Evolutionary conservation across 2,797 vertebrate species (phyloP), one percentile per base, ranked within the genome.

Genomic region (Notoglanidium macrostoma): DNA sequence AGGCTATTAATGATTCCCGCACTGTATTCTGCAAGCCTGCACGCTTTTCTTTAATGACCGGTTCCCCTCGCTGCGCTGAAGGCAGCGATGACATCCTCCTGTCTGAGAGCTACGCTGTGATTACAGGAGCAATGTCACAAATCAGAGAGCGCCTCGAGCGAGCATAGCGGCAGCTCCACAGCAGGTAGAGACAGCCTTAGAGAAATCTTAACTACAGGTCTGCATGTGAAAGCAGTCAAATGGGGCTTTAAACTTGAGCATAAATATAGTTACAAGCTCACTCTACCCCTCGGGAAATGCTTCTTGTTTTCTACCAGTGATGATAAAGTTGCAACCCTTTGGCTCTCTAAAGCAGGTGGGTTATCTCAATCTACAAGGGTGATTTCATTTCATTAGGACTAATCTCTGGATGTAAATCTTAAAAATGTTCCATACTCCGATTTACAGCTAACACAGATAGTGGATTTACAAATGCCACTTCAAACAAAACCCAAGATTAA

Each of bases 1-100:
- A 86, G 85, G 83, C 88, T 85, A 87, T 83, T 87, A 76, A 63
- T 29, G 55, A 77, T n/a, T 86, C 74, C 51, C 61, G 59, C 73
- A 40, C 55, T 51, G 44, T 55, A 83, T 87, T 88, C 67, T 86
- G 80, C 59, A 84, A 84, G 78, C 77, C 79, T 79, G 84, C 80
- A 23, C 78, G 67, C 87, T 84, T 87, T 87, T 86, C 78, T 83
- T 79, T 84, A 68, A 88, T 85, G 89, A 83, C 87, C 26, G 68
- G 9, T 74, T 72, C 83, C 83, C 44, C 86, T 70, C 9, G 46
- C 68, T 54, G 67, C 29, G 82, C 59, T 26, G 46, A 88, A 76
- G 87, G 61, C 67, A 86, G 46, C 14, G 51, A 78, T 77, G 85
- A 79, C 80, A 86, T 86, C 85, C 80, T 88, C 85, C 87, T 76